Conservation (phyloP, 35 echinoderm and acorn worm genomes). For the Nesometra sesokonis region DNA sequence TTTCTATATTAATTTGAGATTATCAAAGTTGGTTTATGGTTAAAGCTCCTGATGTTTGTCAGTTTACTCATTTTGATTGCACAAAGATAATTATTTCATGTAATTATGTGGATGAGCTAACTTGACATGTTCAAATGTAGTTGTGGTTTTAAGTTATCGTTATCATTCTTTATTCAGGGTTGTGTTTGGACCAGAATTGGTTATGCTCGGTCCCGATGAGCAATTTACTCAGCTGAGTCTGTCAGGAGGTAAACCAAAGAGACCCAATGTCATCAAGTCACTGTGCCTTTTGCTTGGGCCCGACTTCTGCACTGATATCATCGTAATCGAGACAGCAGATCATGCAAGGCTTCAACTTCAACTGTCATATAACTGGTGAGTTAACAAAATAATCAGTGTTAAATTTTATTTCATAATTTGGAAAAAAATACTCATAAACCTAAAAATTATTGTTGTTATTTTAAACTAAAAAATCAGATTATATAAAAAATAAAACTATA, state of each 20-base stretch:
- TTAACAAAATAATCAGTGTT: background rate
- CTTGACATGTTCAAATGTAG: background rate
- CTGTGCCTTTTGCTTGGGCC: slow-evolving; percentile 86
- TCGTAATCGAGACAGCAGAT: slow-evolving; percentile 95
- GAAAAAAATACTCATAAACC: no score
- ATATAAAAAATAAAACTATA: no score
- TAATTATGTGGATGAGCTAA: no score
- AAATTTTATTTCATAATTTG: no score
- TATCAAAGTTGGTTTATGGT: no score
- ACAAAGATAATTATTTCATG: no score
- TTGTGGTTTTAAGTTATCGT: no score
- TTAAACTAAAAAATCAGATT: no score
- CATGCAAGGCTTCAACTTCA: slow-evolving; percentile 84
- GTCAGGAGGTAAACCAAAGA: slow-evolving; percentile 89
- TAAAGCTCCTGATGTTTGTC: no score
- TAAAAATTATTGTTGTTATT: no score
- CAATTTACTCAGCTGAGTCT: slow-evolving; percentile 97
- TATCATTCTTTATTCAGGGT: slow-evolving; percentile 55
- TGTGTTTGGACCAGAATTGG: slow-evolving; percentile 96
- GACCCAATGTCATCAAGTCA: slow-evolving; percentile 91
- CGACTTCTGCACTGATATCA: slow-evolving; percentile 98
- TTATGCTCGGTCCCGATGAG: slow-evolving; percentile 97
- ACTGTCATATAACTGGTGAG: slow-evolving; percentile 97
- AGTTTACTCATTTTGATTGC: no score
- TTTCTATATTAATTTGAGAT: no score